phyloP scores from a whole-genome alignment of 2,113 vertebrate genomes.

The Rousettus leschenaultii region DNA sequence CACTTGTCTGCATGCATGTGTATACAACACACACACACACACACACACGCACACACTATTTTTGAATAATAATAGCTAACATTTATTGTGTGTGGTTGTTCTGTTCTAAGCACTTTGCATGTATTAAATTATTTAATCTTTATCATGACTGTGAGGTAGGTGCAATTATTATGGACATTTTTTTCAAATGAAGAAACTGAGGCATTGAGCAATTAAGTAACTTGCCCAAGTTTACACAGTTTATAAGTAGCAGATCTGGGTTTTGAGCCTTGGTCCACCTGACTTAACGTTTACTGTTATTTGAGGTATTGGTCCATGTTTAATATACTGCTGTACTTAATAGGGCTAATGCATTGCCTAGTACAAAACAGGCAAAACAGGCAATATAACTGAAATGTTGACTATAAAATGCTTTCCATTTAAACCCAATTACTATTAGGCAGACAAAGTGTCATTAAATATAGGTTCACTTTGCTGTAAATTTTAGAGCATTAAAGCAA shows the following conservation, averaged over 20 bases:
- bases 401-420: neutral
- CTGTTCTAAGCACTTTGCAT: neutral
- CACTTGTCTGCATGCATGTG: neutral
- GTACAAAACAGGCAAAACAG: neutral
- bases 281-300: slow-evolving; percentile 28
- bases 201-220: neutral
- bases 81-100: neutral
- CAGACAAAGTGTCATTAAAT: slow-evolving; percentile 30
- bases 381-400: slow-evolving; percentile 22
- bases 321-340: neutral
- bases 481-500: slow-evolving; percentile 7
- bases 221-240: neutral
- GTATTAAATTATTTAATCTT: slow-evolving; percentile 12
- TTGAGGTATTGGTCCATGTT: neutral
- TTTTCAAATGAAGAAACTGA: slow-evolving; percentile 24
- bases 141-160: neutral
- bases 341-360: slow-evolving; percentile 1
- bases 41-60: neutral
- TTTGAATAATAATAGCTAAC: neutral
- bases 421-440: slow-evolving; percentile 18
- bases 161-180: neutral
- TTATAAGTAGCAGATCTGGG: neutral
- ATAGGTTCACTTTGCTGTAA: neutral
- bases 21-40: neutral
- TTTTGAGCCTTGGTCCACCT: neutral